Base-by-base conservation (phyloP, 92 coral and sea anemone species). In the Paramuricea clavata region DNA sequence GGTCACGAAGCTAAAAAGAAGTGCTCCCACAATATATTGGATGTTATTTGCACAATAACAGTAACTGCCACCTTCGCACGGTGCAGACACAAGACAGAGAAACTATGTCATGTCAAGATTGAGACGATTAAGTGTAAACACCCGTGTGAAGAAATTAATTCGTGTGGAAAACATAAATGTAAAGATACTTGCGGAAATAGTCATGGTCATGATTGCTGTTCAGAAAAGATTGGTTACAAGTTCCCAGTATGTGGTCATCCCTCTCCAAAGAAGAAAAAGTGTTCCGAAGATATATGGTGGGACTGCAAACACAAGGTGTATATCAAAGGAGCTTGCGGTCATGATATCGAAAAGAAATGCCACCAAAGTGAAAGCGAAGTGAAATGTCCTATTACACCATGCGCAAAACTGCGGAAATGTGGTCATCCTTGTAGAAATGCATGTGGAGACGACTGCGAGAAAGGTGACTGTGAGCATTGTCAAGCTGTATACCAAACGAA, bases 381-480 rank as follows among this genome's bases (percentile, higher is more conserved):
- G n/a, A 62, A 26, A 68, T 81, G 85, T 34, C n/a, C n/a, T n/a
- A 17, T 17, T 9, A 12, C 57, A 2, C 85, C 85, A 23, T 81
- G 85, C 57, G 52, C 2, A 49, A 57, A 35, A 61, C 60, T 8
- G 11, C 85, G 85, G 3, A 62, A 62, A 41, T 81, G 85, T 81
- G 85, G 78, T 41, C 85, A 81, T 22, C 85, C 85, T 23, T 81
- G 85, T 10, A 39, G 4, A 10, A 81, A 81, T 75, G 8, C 6
- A 17, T 81, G 85, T 30, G 85, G 85, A 19, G 85, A 81, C 5
- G 76, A 81, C 6, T 81, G 85, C 43, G 69, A 62, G 27, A 81
- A 61, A 39, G 85, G 85, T 9, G 85, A 81, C 11, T 81, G 85
- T 75, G 36, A 81, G 61, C 49, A 26, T 5, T 81, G 85, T 62